A percentile compares a stretch with the other conserved stretches of the same genome.
phyloP scores from a whole-genome alignment of 1,140 invertebrate species.

The Zaprionus gabonicus region DNA sequence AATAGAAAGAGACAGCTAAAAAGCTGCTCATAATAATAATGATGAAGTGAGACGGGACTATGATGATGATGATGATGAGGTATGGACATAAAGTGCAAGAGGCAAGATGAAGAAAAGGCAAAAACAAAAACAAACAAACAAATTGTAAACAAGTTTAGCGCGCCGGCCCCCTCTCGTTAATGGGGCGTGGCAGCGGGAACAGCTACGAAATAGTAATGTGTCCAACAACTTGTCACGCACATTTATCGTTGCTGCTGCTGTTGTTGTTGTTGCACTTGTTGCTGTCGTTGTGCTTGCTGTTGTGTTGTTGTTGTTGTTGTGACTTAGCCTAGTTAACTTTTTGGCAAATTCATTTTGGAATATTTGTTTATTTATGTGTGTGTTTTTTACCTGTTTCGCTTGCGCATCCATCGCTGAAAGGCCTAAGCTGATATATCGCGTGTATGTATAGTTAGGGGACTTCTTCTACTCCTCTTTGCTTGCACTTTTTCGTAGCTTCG shows the following conservation, averaged over 20 bases:
- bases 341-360: slow-evolving; percentile 50
- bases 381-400: slow-evolving; percentile 72
- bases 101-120: slow-evolving; percentile 27
- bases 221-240: slow-evolving; percentile 75
- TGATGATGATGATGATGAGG: slow-evolving; percentile 48
- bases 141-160: slow-evolving; percentile 73
- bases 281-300: slow-evolving; percentile 20
- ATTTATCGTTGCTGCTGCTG: slow-evolving; percentile 21
- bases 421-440: not conserved
- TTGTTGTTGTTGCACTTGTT: slow-evolving; percentile 15
- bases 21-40: not conserved
- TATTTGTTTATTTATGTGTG: slow-evolving; percentile 47
- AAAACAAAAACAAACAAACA: slow-evolving; percentile 47
- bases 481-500: slow-evolving; percentile 11
- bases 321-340: slow-evolving; percentile 72
- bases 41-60: slow-evolving; percentile 4
- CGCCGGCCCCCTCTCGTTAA: slow-evolving; percentile 36
- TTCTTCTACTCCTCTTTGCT: slow-evolving; percentile 14
- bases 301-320: slow-evolving; percentile 43
- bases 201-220: slow-evolving; percentile 61
- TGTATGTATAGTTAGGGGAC: slow-evolving; percentile 1
- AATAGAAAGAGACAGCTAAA: not conserved
- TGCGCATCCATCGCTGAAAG: slow-evolving; percentile 61
- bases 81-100: slow-evolving; percentile 41
- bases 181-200: slow-evolving; percentile 29